Evolutionary conservation across 2,113 vertebrate species (phyloP).

Genomic region (Trochalopteron elliotii): DNA sequence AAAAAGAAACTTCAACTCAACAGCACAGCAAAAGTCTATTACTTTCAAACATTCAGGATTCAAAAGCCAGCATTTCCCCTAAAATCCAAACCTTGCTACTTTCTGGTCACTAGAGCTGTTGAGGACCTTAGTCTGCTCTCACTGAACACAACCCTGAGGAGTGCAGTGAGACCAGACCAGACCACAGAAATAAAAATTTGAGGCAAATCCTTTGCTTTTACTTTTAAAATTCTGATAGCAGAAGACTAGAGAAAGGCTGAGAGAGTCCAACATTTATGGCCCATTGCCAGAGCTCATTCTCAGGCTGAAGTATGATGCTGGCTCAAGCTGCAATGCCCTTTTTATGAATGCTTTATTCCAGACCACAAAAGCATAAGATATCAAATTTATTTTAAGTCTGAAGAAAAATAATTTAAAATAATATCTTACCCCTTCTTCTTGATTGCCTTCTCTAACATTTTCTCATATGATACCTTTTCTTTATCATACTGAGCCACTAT

Average conservation of each 20-base stretch:
- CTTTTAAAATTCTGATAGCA: neutral
- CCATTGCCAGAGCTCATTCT: neutral
- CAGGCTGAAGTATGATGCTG: neutral
- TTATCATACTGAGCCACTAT: conserved; percentile 94
- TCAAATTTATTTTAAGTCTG: neutral
- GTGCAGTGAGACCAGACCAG: neutral
- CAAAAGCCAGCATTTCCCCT: neutral
- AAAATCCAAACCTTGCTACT: neutral
- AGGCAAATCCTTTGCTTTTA: neutral
- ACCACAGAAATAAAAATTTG: neutral
- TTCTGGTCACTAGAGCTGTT: neutral
- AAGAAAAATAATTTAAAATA: neutral
- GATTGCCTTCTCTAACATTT: conserved; percentile 93
- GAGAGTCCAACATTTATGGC: neutral
- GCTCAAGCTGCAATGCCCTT: neutral
- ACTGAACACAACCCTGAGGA: neutral
- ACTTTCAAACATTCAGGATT: neutral
- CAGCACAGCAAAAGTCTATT: neutral
- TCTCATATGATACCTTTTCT: conserved; percentile 89
- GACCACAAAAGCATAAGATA: neutral
- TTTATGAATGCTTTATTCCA: neutral
- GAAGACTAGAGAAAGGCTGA: neutral
- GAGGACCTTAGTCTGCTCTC: neutral
- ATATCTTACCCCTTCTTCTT: conserved; percentile 92
- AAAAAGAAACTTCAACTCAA: neutral